These are phyloP conservation scores for Lasioglossum baleicum DNA, from an alignment of 1,140 invertebrate species.

Conservation along the genomic window DNA sequence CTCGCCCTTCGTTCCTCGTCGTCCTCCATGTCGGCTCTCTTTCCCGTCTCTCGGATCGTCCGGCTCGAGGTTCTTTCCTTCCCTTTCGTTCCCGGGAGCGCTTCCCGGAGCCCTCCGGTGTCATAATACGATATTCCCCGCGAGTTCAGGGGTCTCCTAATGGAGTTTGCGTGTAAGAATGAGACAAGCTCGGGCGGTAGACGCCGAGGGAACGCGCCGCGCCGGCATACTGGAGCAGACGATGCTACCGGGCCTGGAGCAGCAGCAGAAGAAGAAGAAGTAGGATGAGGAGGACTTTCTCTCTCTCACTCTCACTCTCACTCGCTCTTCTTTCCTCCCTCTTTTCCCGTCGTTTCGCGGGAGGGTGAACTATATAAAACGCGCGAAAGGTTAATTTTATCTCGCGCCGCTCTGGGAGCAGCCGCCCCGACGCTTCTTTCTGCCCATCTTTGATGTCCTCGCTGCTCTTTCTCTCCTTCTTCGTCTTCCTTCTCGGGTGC, in stretches of 20 bases:
- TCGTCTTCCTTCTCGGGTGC: not conserved
- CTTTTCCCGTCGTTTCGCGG: slow-evolving; percentile 22
- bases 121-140: slow-evolving; percentile 69
- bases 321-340: slow-evolving; percentile 3
- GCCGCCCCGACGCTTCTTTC: not conserved
- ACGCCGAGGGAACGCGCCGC: slow-evolving; percentile 27
- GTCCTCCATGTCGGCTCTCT: slow-evolving; percentile 11
- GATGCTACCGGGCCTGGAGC: not conserved
- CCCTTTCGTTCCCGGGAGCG: not conserved
- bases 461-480: not conserved
- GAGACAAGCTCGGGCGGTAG: slow-evolving; percentile 54
- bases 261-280: not conserved
- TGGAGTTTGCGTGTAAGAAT: slow-evolving; percentile 74
- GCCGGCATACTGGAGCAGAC: slow-evolving; percentile 31
- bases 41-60: not conserved
- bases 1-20: not conserved
- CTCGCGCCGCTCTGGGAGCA: slow-evolving; percentile 44
- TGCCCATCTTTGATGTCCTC: not conserved
- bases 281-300: slow-evolving; percentile 1
- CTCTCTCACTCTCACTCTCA: slow-evolving; percentile 15
- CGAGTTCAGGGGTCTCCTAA: slow-evolving; percentile 62
- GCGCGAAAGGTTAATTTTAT: slow-evolving; percentile 66
- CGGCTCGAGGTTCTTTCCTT: slow-evolving; percentile 26
- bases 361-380: slow-evolving; percentile 52
- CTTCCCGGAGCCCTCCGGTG: slow-evolving; percentile 50